These are phyloP conservation scores for Trissonchulus latispiculum DNA, from an alignment of 2,888 invertebrate genomes.

Conservation along the genomic window DNA sequence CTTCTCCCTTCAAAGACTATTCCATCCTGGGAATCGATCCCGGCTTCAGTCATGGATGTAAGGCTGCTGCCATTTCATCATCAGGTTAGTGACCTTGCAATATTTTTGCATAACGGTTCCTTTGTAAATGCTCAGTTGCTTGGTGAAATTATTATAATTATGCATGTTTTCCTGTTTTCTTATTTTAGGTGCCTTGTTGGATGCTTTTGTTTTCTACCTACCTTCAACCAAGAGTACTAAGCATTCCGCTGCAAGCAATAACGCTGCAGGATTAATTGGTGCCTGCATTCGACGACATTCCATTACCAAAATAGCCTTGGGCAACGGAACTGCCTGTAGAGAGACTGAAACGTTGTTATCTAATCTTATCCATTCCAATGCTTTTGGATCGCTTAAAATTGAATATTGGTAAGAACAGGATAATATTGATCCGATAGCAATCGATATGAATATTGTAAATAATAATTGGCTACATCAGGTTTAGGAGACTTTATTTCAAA, in stretches of 20 bases:
- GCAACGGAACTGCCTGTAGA: constrained; percentile 79
- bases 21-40: constrained; percentile 77
- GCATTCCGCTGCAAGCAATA: constrained; percentile 47
- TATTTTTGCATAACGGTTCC: too few species aligned
- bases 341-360: constrained; percentile 69
- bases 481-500: too few species aligned
- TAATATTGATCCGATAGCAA: too few species aligned
- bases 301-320: constrained; percentile 70
- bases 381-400: constrained; percentile 54
- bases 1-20: constrained; percentile 67
- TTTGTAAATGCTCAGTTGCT: too few species aligned
- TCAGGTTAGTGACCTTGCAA: too few species aligned
- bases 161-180: not conserved
- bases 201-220: not conserved
- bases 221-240: not conserved
- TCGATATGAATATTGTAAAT: too few species aligned
- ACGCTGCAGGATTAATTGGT: too few species aligned
- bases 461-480: too few species aligned
- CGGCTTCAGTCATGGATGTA: constrained; percentile 77
- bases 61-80: constrained; percentile 74
- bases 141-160: too few species aligned
- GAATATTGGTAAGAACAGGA: constrained; percentile 47
- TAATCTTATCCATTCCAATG: constrained; percentile 52
- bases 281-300: constrained; percentile 52
- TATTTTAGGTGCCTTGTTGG: not conserved